Base-by-base conservation (phyloP, 2,113 vertebrate genomes). In the Psittacus erithacus region DNA sequence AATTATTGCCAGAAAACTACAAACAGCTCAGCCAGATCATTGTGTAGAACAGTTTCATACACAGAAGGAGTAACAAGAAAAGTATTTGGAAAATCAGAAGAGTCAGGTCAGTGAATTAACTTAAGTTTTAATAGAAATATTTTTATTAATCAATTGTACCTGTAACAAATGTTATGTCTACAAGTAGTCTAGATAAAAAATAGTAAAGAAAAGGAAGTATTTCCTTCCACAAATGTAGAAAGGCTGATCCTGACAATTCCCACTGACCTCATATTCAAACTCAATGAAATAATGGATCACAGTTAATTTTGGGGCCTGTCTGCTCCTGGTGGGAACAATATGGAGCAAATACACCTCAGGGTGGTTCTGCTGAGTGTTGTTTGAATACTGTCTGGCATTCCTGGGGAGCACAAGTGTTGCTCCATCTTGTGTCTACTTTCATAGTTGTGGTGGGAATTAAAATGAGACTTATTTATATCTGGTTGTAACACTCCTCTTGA, bases 311-410 rank as follows among this genome's bases (percentile, higher is more conserved):
- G 53, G 53, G 67, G 23, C 46, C 41, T 83, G 35, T 41, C 79
- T 82, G 41, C 41, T 59, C 33, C 57, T 77, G 53, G 76, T 80
- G 53, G 73, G 75, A 93, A 46, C 88, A 83, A 41, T 63, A 59
- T 53, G 88, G 71, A 92, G 53, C 41, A 70, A 88, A 90, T 60
- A 44, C 24, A 86, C 41, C 86, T 92, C 73, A 25, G 46, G 44
- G 68, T 84, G 80, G 55, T 92, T 93, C 73, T 94, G 38, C 63
- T 92, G 88, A 94, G 95, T 86, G 91, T 83, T 94, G 93, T 93
- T 96, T 94, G 93, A 96, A 90, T 88, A 44, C 39, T 82, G 62
- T 47, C 85, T 74, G 88, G 50, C 53, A 18, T 88, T 93, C 82
- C 80, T 63, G 64, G 77, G 91, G 80, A 94, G 65, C 65, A 79